Percentiles rank a stretch among this genome's conserved stretches.
phyloP scores from a whole-genome alignment of 2,888 invertebrate genomes.

The Caenorhabditis sulstoni region DNA sequence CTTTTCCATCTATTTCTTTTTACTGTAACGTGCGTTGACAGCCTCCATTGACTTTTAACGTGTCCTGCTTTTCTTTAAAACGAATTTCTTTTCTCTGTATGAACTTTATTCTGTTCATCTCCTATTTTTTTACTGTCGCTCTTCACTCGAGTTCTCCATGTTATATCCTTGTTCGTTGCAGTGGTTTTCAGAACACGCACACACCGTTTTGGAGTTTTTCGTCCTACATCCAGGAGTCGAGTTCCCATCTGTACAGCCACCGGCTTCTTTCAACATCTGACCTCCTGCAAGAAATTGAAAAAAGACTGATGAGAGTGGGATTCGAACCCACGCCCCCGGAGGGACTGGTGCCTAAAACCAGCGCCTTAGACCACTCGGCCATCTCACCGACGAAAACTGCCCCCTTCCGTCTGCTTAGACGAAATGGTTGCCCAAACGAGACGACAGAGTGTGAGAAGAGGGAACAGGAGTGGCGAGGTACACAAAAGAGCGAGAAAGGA shows the following conservation, averaged over 20 bases:
- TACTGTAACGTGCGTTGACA: slow-evolving; percentile 9
- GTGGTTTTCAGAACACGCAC: slow-evolving; percentile 14
- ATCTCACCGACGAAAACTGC: slow-evolving; percentile 78
- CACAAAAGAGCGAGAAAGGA: not conserved
- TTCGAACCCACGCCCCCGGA: slow-evolving; percentile 80
- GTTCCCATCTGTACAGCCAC: slow-evolving; percentile 30
- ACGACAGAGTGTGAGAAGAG: slow-evolving; percentile 3
- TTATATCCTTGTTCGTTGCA: slow-evolving; percentile 47
- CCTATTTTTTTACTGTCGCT: not conserved
- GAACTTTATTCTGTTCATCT: slow-evolving; percentile 14
- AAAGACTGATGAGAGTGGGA: slow-evolving; percentile 72
- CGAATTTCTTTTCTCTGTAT: slow-evolving; percentile 24
- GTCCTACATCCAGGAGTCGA: slow-evolving; percentile 27
- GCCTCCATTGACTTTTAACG: slow-evolving; percentile 18
- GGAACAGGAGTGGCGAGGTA: slow-evolving; percentile 1
- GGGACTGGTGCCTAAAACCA: slow-evolving; percentile 93
- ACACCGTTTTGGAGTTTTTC: slow-evolving; percentile 20
- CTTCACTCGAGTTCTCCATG: slow-evolving; percentile 35
- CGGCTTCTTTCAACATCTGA: slow-evolving; percentile 19
- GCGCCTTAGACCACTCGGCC: slow-evolving; percentile 92
- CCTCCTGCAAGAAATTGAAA: slow-evolving; percentile 22
- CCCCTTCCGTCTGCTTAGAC: slow-evolving; percentile 18
- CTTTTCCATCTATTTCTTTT: not conserved
- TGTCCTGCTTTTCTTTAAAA: slow-evolving; percentile 20
- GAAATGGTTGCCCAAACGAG: slow-evolving; percentile 1